Evolutionary conservation across 2,888 invertebrate genomes (phyloP), one percentile per base, ranked within the genome.

Genomic region (Diaperis boleti): DNA sequence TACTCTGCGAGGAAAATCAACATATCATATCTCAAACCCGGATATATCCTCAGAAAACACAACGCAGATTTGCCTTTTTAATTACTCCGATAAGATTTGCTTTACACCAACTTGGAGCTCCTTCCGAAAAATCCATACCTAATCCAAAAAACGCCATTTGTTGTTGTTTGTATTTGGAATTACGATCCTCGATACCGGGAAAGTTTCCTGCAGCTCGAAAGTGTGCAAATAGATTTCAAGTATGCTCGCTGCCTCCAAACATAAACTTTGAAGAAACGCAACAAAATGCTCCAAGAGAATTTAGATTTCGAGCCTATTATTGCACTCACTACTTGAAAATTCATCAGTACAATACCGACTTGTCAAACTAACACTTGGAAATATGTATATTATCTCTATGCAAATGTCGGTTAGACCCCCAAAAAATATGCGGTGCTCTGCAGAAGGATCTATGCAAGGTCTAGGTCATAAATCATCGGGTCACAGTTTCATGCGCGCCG

Each of bases 11-110:
- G 29, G 39, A 49, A 49, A 59, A 59, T 59, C 49, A 47, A 59
- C 59, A 59, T 57, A 47, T 59, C 47, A 55, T 42, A 45, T 56
- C 33, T 54, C 42, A 54, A 54, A 42, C 29, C 54, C 37, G 52
- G 39, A 37, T 22, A 35, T 11, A 52, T 22, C 37, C 37, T 11
- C 13, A 52, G 39, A 52, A 52, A 52, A 37, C 22, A 22, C 31
- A 49, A 49, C 49, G 35, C 18, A 33, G 49, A 49, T 52, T 37
- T 52, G 22, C 22, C 26, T 52, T 39, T 52, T 52, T 39, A 52
- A 52, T 52, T 52, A 52, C 20, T 22, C 10, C n/a, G 26, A 44
- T 26, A 44, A 44, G 10, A 18, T n/a, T 39, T 15, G 17, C 22
- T 22, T 22, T 42, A 42, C 18, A 42, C 42, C 17, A 11, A 33